phyloP scores from a whole-genome alignment of 2,113 vertebrate genomes.

The Tachysurus fulvidraco region DNA sequence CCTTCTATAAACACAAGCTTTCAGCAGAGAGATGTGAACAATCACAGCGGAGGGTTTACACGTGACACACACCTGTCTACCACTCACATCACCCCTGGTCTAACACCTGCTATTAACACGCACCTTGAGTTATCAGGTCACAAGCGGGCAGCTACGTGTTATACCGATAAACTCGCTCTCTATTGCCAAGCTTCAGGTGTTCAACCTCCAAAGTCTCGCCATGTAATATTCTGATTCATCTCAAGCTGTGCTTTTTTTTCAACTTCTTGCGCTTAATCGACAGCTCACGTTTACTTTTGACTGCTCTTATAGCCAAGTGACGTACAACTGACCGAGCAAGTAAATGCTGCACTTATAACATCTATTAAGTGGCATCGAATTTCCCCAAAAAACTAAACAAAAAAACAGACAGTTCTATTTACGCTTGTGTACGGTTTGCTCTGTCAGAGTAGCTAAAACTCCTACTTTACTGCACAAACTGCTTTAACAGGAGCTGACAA shows the following conservation, averaged over 20 bases:
- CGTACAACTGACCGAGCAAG: background rate
- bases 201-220: background rate
- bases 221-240: background rate
- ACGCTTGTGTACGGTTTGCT: no score
- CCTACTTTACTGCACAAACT: no score
- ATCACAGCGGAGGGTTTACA: background rate
- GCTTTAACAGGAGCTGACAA: no score
- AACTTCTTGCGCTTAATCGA: no score
- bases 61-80: background rate
- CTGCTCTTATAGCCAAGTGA: background rate
- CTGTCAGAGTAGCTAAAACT: no score
- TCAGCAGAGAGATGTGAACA: background rate
- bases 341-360: no score
- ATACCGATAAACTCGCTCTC: background rate
- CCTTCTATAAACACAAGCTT: background rate
- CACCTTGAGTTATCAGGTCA: background rate
- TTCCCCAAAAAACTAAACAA: no score
- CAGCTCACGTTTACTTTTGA: no score
- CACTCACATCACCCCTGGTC: background rate
- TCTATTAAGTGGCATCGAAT: no score
- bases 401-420: no score
- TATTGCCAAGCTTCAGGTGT: background rate
- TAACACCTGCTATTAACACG: background rate
- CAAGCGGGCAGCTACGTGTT: background rate
- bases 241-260: background rate